phyloP scores from a whole-genome alignment of 23 tunicate genomes.

The Ascidia mentula region DNA sequence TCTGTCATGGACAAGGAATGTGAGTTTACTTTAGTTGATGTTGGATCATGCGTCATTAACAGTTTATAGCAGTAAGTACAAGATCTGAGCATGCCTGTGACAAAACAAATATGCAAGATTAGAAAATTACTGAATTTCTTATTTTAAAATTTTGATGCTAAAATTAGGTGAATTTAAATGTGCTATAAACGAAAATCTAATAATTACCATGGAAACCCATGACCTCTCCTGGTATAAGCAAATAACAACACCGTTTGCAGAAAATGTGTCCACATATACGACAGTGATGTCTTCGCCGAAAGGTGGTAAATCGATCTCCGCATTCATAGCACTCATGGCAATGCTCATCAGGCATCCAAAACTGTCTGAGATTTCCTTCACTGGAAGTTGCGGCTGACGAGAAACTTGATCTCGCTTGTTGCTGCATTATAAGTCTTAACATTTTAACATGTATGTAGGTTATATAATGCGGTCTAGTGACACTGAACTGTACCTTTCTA shows the following conservation, averaged over 20 bases:
- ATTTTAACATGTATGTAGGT: too few species aligned
- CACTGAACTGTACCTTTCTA: too few species aligned
- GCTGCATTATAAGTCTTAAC: too few species aligned
- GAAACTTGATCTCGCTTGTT: neutral
- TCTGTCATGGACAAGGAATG: neutral
- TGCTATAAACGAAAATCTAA: too few species aligned
- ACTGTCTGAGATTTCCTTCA: constrained; percentile 33
- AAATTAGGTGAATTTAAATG: too few species aligned
- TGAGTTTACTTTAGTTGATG: neutral
- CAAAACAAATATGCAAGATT: neutral
- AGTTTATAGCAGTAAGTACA: constrained; percentile 83
- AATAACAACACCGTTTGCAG: constrained; percentile 89
- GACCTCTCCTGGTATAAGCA: constrained; percentile 59
- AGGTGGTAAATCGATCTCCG: constrained; percentile 83
- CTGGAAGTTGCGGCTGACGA: constrained; percentile 3
- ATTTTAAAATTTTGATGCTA: too few species aligned
- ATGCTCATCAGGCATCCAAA: constrained; percentile 96
- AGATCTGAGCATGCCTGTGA: constrained; percentile 73
- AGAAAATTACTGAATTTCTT: neutral
- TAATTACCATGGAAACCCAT: constrained; percentile 39
- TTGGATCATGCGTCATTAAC: neutral
- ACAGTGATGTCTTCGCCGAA: constrained; percentile 95
- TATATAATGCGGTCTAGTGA: too few species aligned
- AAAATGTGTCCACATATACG: constrained; percentile 98
- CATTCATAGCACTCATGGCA: constrained; percentile 97